Evolutionary conservation across 2,888 invertebrate genomes (phyloP).

Genomic region (Phaedon cochleariae): DNA sequence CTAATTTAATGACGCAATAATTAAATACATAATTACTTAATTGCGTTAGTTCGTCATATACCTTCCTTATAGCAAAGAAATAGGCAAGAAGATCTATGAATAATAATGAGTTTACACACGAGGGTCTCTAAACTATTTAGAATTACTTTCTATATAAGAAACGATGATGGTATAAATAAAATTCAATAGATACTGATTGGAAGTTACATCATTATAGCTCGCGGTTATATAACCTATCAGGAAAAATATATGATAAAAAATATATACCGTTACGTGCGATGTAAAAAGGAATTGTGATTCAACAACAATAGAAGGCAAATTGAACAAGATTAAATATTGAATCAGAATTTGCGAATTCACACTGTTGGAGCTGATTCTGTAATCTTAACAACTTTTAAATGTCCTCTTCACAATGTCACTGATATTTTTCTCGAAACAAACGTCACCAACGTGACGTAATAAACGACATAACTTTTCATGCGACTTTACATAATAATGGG

Average conservation of each 20-base stretch:
- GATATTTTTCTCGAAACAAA: no score
- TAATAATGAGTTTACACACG: not conserved
- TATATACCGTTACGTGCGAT: constrained; percentile 1
- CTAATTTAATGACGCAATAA: not conserved
- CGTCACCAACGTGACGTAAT: no score
- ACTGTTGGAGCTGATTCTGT: no score
- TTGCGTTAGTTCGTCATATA: not conserved
- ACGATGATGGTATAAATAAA: constrained; percentile 15
- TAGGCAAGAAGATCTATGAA: not conserved
- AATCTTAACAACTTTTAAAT: no score
- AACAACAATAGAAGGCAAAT: constrained; percentile 11
- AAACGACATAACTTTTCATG: no score
- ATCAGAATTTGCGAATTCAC: not conserved
- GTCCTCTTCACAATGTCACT: no score
- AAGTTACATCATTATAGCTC: constrained; percentile 8
- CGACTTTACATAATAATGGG: no score
- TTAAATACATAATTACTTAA: not conserved
- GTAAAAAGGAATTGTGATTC: not conserved
- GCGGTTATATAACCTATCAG: constrained; percentile 12
- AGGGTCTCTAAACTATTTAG: not conserved
- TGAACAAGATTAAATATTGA: not conserved
- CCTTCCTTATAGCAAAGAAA: not conserved
- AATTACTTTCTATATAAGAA: constrained; percentile 11
- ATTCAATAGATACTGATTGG: constrained; percentile 12
- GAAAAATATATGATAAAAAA: constrained; percentile 7